A percentile compares a stretch with the other conserved stretches of the same genome.
Conservation (phyloP, 2,797 vertebrate genomes). For the Jordanella pulchra region DNA sequence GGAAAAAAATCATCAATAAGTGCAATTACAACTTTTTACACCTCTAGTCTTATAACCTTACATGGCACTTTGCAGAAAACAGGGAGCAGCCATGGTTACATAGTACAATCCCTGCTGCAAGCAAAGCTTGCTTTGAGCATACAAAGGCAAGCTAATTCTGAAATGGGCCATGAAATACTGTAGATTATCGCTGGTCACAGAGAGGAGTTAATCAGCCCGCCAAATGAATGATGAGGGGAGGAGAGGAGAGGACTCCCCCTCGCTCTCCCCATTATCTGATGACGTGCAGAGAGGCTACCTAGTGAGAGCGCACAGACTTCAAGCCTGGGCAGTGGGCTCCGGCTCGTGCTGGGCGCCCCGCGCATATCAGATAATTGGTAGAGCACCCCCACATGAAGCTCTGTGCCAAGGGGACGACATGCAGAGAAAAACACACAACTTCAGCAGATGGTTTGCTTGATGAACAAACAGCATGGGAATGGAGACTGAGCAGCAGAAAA, state of each 20-base stretch:
- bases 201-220: constrained; percentile 69
- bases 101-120: constrained; percentile 48
- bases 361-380: constrained; percentile 73
- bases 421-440: constrained; percentile 73
- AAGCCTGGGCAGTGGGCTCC: constrained; percentile 64
- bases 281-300: constrained; percentile 66
- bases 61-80: constrained; percentile 61
- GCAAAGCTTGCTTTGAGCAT: constrained; percentile 48
- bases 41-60: constrained; percentile 52
- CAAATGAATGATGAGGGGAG: constrained; percentile 68
- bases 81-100: constrained; percentile 36
- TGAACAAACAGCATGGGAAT: constrained; percentile 77
- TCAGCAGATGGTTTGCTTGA: constrained; percentile 80
- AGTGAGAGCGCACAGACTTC: constrained; percentile 66
- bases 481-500: constrained; percentile 36
- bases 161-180: constrained; percentile 77
- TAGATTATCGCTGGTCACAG: constrained; percentile 62
- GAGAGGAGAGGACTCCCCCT: constrained; percentile 48
- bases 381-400: constrained; percentile 62
- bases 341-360: constrained; percentile 68
- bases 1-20: constrained; percentile 46
- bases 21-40: constrained; percentile 51
- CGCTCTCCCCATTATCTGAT: constrained; percentile 61
- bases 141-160: constrained; percentile 66
- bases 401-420: constrained; percentile 56